Percentiles rank a stretch among this genome's conserved stretches.
phyloP scores from a whole-genome alignment of 2,113 vertebrate species.

The Suricata suricatta region DNA sequence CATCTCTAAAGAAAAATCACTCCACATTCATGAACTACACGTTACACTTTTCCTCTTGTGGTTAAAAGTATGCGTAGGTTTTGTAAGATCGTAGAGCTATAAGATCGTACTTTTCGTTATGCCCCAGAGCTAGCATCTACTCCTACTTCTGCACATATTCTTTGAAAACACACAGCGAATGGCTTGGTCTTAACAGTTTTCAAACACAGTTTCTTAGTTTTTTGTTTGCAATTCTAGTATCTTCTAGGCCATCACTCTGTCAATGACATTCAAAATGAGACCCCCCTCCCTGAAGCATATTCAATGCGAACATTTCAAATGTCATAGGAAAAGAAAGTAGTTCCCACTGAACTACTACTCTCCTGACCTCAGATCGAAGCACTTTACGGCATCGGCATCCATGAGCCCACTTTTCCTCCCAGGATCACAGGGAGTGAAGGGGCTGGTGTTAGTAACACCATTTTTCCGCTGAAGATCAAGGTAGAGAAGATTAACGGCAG shows the following conservation, averaged over 20 bases:
- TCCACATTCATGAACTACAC: background rate
- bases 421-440: background rate
- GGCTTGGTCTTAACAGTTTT: background rate
- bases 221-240: background rate
- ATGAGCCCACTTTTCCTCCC: background rate
- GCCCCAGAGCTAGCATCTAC: background rate
- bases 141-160: background rate
- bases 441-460: background rate
- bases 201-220: background rate
- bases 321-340: conserved; percentile 9
- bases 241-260: background rate
- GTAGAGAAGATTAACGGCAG: background rate
- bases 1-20: background rate
- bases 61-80: background rate
- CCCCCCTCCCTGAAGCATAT: background rate
- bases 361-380: background rate
- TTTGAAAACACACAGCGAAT: background rate
- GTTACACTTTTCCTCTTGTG: background rate
- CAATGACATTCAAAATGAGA: background rate
- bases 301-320: conserved; percentile 8
- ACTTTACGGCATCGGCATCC: background rate
- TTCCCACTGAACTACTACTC: background rate
- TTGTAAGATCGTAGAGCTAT: background rate
- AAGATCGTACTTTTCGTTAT: background rate
- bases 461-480: background rate